Conservation (phyloP, 2,797 vertebrate genomes). For the Cuculus canorus region DNA sequence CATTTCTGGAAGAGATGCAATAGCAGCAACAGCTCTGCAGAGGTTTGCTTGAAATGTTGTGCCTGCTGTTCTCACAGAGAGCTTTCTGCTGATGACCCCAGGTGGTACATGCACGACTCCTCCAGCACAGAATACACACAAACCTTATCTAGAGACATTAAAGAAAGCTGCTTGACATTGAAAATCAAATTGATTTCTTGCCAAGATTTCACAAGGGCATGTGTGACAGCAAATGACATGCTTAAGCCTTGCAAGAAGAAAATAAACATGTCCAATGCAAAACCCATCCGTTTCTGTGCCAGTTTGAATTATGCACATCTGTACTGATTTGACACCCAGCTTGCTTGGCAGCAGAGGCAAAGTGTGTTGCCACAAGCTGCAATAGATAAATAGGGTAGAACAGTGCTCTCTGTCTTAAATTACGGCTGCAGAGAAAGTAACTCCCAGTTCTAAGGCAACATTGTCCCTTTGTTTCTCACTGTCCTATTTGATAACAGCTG, state of each 20-base stretch:
- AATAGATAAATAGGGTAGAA: constrained; percentile 50
- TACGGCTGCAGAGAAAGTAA: background rate
- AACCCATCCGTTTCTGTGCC: constrained; percentile 74
- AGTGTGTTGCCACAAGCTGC: constrained; percentile 55
- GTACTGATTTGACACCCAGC: constrained; percentile 69
- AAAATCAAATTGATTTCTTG: constrained; percentile 81
- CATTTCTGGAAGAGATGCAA: background rate
- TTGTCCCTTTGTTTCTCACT: background rate
- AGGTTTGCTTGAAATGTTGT: background rate
- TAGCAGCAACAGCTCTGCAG: background rate
- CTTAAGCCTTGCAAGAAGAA: constrained; percentile 76
- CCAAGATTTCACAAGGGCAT: constrained; percentile 78
- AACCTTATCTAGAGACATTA: constrained; percentile 72
- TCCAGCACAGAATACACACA: constrained; percentile 44
- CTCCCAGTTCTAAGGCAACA: background rate
- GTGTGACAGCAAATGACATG: constrained; percentile 75
- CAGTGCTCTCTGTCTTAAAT: background rate
- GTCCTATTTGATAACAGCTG: background rate
- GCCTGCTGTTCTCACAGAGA: background rate
- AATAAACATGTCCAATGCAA: constrained; percentile 76
- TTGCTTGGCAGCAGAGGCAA: constrained; percentile 48
- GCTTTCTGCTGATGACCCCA: constrained; percentile 55
- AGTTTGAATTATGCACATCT: constrained; percentile 75
- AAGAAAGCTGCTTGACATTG: constrained; percentile 69
- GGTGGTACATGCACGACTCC: constrained; percentile 56